Evolutionary conservation across 2,888 invertebrate species (phyloP).

Genomic region (Parnassius glacialis): DNA sequence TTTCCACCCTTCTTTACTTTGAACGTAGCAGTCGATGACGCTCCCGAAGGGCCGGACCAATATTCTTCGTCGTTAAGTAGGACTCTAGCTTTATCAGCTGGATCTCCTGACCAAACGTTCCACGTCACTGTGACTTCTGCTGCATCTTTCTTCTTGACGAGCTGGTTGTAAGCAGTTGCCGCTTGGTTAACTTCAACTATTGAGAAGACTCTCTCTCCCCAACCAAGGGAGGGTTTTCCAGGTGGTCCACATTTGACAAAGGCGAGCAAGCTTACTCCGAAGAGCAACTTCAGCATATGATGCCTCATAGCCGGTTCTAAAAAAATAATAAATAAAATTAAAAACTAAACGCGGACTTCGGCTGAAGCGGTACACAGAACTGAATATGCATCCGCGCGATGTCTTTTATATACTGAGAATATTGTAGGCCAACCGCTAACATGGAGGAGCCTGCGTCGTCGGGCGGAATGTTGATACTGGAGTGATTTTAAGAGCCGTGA

Average conservation of each 20-base stretch:
- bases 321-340: slow-evolving; percentile 50
- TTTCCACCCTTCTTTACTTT: slow-evolving; percentile 72
- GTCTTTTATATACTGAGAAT: slow-evolving; percentile 69
- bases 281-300: slow-evolving; percentile 51
- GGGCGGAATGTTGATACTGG: slow-evolving; percentile 47
- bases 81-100: slow-evolving; percentile 60
- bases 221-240: slow-evolving; percentile 68
- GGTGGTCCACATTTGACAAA: slow-evolving; percentile 59
- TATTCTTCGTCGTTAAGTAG: slow-evolving; percentile 61
- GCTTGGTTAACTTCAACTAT: slow-evolving; percentile 75
- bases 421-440: slow-evolving; percentile 78
- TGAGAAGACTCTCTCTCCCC: slow-evolving; percentile 73
- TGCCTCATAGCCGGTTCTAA: slow-evolving; percentile 68
- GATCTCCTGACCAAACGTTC: slow-evolving; percentile 74
- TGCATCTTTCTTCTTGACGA: slow-evolving; percentile 62
- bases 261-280: slow-evolving; percentile 46
- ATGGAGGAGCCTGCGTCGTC: slow-evolving; percentile 50
- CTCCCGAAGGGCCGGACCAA: slow-evolving; percentile 60
- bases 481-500: slow-evolving; percentile 66
- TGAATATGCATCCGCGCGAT: slow-evolving; percentile 58
- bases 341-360: slow-evolving; percentile 46
- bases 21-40: slow-evolving; percentile 63
- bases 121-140: slow-evolving; percentile 73
- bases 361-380: slow-evolving; percentile 59
- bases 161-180: slow-evolving; percentile 74